A percentile compares a stretch with the other conserved stretches of the same genome.
Conservation (phyloP, 2,797 vertebrate species). For the Pangasius larnaudii region DNA sequence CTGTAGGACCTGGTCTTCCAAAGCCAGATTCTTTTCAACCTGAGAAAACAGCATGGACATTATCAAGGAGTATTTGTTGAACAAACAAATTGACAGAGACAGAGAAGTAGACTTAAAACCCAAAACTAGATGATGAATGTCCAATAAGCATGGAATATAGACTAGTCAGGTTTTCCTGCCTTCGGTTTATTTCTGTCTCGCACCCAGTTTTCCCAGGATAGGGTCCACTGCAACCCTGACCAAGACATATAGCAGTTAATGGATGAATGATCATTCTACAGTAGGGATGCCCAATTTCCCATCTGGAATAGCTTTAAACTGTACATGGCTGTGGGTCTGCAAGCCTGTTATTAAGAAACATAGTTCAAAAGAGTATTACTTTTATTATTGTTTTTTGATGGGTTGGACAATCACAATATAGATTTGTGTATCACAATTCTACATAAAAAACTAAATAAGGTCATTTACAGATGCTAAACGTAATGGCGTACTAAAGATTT, state of each 20-base stretch:
- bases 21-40: constrained; percentile 82
- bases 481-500: not conserved
- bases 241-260: not conserved
- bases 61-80: constrained; percentile 5
- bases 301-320: not conserved
- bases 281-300: not conserved
- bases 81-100: not conserved
- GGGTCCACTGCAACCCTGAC: not conserved
- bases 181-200: not conserved
- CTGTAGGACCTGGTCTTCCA: constrained; percentile 84
- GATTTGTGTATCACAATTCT: not conserved
- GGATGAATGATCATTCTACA: not conserved
- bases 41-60: constrained; percentile 59
- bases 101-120: not conserved
- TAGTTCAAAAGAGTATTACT: not conserved
- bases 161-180: not conserved
- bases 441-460: not conserved
- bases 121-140: not conserved
- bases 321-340: not conserved
- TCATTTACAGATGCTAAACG: not conserved
- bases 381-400: not conserved
- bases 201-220: not conserved
- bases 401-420: not conserved
- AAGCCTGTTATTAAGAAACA: not conserved
- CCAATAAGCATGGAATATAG: not conserved